These are phyloP conservation scores for Daboia siamensis DNA, from an alignment of 2,113 vertebrate genomes.

Conservation along the genomic window DNA sequence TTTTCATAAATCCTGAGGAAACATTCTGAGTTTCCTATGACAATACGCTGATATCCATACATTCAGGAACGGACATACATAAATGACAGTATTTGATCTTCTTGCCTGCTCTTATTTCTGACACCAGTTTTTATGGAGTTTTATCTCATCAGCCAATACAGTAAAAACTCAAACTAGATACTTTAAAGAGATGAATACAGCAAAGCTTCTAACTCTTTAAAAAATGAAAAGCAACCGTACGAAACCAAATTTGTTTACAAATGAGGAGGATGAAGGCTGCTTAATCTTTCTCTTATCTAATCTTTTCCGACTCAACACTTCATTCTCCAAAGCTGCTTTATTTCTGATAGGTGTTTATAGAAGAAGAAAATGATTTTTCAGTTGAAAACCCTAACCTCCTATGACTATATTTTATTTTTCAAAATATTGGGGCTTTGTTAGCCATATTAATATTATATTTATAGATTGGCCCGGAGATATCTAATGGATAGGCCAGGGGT, in stretches of 20 bases:
- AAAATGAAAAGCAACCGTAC: background rate
- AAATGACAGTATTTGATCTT: background rate
- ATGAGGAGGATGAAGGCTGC: background rate
- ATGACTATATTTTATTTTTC: background rate
- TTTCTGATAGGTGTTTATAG: background rate
- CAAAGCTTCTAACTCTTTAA: background rate
- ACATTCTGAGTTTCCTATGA: background rate
- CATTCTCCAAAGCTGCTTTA: background rate
- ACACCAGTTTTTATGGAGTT: background rate
- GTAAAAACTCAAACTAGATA: background rate
- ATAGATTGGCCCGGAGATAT: background rate
- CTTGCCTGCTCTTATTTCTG: background rate
- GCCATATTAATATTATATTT: background rate
- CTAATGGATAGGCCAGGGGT: background rate
- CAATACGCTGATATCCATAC: background rate
- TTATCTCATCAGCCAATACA: background rate
- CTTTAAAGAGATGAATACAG: background rate
- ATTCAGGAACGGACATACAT: background rate
- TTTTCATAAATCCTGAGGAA: background rate
- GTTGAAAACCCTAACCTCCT: background rate
- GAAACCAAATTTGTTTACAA: background rate
- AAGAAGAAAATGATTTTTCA: no score
- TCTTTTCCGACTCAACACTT: background rate
- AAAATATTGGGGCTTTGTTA: background rate
- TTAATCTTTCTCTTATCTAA: background rate